Evolutionary conservation across 2,888 invertebrate genomes (phyloP).

Genomic region (Agrochola litura): DNA sequence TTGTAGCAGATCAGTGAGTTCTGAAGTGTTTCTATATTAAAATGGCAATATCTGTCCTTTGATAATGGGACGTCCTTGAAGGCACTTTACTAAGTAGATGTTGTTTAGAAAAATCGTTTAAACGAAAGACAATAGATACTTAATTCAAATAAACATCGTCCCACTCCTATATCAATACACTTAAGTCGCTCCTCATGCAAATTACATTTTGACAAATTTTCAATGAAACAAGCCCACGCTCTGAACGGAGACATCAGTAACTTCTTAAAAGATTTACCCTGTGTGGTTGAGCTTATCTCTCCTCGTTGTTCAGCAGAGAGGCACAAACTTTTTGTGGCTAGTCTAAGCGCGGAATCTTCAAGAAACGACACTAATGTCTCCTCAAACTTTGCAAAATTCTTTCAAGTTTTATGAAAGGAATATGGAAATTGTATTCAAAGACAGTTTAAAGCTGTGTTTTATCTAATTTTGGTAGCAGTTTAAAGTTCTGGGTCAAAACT

Average conservation of each 20-base stretch:
- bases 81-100: conserved; percentile 1
- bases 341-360: conserved; percentile 34
- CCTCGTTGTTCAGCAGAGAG: conserved; percentile 44
- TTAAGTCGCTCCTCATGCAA: conserved; percentile 71
- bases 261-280: conserved; percentile 74
- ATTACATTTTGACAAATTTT: conserved; percentile 74
- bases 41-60: background rate
- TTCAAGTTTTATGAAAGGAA: conserved; percentile 37
- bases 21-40: conserved; percentile 4
- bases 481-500: conserved; percentile 19
- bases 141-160: conserved; percentile 46
- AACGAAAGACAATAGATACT: conserved; percentile 48
- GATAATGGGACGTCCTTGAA: background rate
- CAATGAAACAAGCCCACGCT: conserved; percentile 72
- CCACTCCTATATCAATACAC: conserved; percentile 38
- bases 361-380: conserved; percentile 48
- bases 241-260: conserved; percentile 72
- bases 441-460: conserved; percentile 10
- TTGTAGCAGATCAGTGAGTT: background rate
- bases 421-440: conserved; percentile 22
- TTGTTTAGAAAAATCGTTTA: conserved; percentile 39
- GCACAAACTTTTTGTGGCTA: conserved; percentile 63
- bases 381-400: conserved; percentile 46
- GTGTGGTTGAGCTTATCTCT: conserved; percentile 65
- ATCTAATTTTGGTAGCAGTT: conserved; percentile 16